phyloP scores from a whole-genome alignment of 2,797 vertebrate species.

The Danionella dracula region DNA sequence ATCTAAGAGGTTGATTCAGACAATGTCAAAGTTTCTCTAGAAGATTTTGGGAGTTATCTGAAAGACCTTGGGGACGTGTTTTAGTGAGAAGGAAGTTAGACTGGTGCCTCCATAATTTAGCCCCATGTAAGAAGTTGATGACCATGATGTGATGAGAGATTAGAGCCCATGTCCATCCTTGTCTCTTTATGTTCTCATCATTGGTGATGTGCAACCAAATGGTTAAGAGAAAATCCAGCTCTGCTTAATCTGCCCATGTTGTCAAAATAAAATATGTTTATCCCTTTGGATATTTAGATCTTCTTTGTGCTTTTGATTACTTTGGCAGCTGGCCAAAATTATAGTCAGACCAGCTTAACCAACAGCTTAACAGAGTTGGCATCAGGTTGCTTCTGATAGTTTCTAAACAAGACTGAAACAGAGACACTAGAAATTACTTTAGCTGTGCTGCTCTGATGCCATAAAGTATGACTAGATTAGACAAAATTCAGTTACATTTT shows the following conservation, averaged over 20 bases:
- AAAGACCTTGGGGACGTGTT: no score
- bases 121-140: no score
- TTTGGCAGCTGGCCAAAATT: slow-evolving; percentile 43
- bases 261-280: no score
- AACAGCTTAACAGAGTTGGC: slow-evolving; percentile 57
- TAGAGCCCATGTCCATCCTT: neutral
- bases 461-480: neutral
- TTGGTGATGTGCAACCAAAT: neutral
- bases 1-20: no score
- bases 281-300: neutral
- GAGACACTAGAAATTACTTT: slow-evolving; percentile 19
- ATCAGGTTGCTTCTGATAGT: slow-evolving; percentile 40
- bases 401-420: slow-evolving; percentile 22
- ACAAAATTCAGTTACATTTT: no score
- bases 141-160: no score
- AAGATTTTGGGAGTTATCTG: no score
- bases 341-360: slow-evolving; percentile 56
- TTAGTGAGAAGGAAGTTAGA: no score
- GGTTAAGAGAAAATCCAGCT: neutral
- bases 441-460: slow-evolving; percentile 21
- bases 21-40: no score
- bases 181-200: neutral
- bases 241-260: no score
- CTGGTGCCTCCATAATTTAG: no score
- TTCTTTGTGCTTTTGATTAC: slow-evolving; percentile 28